A percentile compares a stretch with the other conserved stretches of the same genome.
Conservation (phyloP, 1,140 invertebrate genomes). For the Aphelenchoides fujianensis region DNA sequence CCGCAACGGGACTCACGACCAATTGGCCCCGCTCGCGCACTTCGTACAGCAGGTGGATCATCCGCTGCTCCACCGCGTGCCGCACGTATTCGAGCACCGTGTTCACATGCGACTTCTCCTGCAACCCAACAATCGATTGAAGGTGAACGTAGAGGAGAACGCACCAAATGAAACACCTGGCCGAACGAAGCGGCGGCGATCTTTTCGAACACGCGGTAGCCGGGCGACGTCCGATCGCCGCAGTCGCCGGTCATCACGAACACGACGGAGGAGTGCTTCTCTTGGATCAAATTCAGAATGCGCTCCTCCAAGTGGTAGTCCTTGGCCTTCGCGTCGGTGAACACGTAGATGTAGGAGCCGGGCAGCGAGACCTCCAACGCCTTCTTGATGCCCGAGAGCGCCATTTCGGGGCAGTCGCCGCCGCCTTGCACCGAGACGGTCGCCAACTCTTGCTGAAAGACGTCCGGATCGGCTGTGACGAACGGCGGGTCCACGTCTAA, state of each 20-base stretch:
- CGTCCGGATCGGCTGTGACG: conserved; percentile 68
- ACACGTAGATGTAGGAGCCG: conserved; percentile 73
- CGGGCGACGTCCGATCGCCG: conserved; percentile 62
- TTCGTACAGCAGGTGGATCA: conserved; percentile 54
- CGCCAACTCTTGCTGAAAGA: conserved; percentile 68
- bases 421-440: conserved; percentile 70
- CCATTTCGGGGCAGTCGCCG: conserved; percentile 75
- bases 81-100: conserved; percentile 65
- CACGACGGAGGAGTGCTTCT: conserved; percentile 70
- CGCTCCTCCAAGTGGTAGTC: conserved; percentile 70
- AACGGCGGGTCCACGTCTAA: conserved; percentile 70
- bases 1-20: conserved; percentile 43
- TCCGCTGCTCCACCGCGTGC: conserved; percentile 48
- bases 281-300: conserved; percentile 71
- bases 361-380: conserved; percentile 71
- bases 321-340: conserved; percentile 73
- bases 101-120: conserved; percentile 72
- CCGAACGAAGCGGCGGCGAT: conserved; percentile 74
- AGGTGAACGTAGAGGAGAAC: too few relatives aligned
- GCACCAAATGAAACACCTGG: conserved; percentile 73
- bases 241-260: conserved; percentile 76
- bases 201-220: conserved; percentile 71
- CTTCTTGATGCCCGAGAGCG: conserved; percentile 67
- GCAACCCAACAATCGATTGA: too few relatives aligned
- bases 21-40: conserved; percentile 54